Evolutionary conservation across 2,113 vertebrate genomes (phyloP), one percentile per base, ranked within the genome.

Genomic region (Carassius auratus): DNA sequence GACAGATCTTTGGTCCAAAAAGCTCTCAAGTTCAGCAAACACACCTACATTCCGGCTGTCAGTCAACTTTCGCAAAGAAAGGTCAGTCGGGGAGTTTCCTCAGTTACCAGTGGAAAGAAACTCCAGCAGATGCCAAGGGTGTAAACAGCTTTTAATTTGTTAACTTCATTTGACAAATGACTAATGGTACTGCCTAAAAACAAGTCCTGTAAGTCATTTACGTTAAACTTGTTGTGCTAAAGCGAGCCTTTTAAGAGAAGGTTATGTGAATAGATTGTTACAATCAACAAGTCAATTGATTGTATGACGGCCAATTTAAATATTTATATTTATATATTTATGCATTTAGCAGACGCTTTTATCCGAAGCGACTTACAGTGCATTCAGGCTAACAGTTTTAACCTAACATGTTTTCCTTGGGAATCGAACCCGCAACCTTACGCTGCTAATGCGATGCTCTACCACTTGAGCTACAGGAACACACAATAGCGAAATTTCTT

Each of bases 21-120:
- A 66, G 21, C 81, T 33, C 59, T 66, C 4, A 38, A 55, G 78
- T 79, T 55, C 30, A 48, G 62, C 48, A 69, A 80, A 66, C 86
- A 85, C 83, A 59, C 86, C 86, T 69, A 82, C 55, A 85, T 82
- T 85, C 83, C 57, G 15, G 62, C 48, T 75, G 84, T 61, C 76
- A 64, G 78, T 61, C 50, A 78, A 71, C 30, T 83, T 79, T 30
- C 52, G 10, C 26, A 42, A 50, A 69, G 23, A 73, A 77, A 83
- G 45, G 38, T 33, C 45, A 14, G 9, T 77, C 13, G 2, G 26
- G 26, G 76, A 45, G 30, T 86, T 83, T 86, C 84, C 75, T 68
- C 85, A 78, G 86, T 4, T 48, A 87, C 73, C 50, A 48, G 42
- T 57, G 68, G 61, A 83, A 66, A 85, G 21, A 83, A 62, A 88